phyloP scores from a whole-genome alignment of 2,113 vertebrate species.

The Dicaeum eximium region DNA sequence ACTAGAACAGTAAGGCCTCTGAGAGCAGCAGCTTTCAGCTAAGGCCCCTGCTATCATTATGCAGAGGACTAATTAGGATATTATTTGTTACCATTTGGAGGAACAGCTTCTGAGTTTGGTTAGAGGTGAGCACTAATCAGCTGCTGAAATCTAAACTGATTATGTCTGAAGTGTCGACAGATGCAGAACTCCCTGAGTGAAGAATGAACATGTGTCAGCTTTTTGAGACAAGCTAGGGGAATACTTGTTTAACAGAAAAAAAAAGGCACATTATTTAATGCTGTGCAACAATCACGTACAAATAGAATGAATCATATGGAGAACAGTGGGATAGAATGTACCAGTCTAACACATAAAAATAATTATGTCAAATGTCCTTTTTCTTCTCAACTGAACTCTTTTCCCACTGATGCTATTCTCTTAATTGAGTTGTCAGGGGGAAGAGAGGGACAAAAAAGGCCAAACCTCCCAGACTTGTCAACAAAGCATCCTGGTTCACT shows the following conservation, averaged over 20 bases:
- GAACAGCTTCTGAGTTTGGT: constrained; percentile 63
- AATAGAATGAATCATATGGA: constrained; percentile 13
- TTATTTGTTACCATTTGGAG: constrained; percentile 61
- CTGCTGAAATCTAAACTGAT: constrained; percentile 77
- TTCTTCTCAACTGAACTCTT: neutral
- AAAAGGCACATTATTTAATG: neutral
- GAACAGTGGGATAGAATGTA: neutral
- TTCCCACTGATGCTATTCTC: neutral
- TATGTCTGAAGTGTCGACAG: constrained; percentile 74
- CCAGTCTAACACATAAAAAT: neutral
- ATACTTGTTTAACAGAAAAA: constrained; percentile 19
- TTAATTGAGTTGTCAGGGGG: neutral
- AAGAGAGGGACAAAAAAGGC: neutral
- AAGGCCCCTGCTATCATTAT: neutral
- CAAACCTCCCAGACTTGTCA: neutral
- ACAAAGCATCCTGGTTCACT: neutral
- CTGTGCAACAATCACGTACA: neutral
- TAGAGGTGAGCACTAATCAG: constrained; percentile 69
- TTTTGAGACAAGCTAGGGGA: constrained; percentile 44
- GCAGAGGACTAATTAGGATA: constrained; percentile 47
- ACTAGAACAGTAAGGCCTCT: neutral
- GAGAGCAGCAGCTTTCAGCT: constrained; percentile 28
- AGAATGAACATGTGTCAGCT: constrained; percentile 63
- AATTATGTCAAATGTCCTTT: neutral
- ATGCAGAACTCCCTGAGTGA: constrained; percentile 58